phyloP scores from a whole-genome alignment of 1,140 invertebrate genomes.

The Formica exsecta region DNA sequence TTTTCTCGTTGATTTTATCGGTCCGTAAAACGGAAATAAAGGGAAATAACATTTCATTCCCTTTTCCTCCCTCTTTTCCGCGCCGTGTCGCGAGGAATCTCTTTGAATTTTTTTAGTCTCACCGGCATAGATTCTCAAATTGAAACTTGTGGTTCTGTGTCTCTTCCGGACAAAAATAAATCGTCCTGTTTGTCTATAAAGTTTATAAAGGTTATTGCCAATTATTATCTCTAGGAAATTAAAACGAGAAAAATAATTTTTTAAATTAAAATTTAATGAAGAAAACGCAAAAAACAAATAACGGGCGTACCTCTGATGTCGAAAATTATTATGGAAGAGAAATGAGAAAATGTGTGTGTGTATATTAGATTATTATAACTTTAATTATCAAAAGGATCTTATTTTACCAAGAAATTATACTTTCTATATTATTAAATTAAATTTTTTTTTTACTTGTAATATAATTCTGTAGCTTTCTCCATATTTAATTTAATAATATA shows the following conservation, averaged over 20 bases:
- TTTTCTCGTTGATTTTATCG: conserved; percentile 69
- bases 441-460: background rate
- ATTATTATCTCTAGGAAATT: background rate
- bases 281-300: background rate
- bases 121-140: conserved; percentile 40
- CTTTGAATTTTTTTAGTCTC: conserved; percentile 65
- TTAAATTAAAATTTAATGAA: conserved; percentile 23
- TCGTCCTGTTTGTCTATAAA: background rate
- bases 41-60: conserved; percentile 70
- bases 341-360: background rate
- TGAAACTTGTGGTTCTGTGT: conserved; percentile 25
- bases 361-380: background rate
- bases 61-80: background rate
- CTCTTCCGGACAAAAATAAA: background rate
- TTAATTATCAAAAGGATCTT: background rate
- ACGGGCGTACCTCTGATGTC: background rate
- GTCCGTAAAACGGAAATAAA: conserved; percentile 67
- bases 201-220: background rate
- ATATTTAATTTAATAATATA: background rate
- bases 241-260: background rate
- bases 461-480: background rate
- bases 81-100: conserved; percentile 47
- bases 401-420: background rate
- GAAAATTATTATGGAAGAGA: conserved; percentile 16
- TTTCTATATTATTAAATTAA: background rate